Base-by-base conservation (phyloP, 2,797 vertebrate genomes). In the Cryptoprocta ferox region DNA sequence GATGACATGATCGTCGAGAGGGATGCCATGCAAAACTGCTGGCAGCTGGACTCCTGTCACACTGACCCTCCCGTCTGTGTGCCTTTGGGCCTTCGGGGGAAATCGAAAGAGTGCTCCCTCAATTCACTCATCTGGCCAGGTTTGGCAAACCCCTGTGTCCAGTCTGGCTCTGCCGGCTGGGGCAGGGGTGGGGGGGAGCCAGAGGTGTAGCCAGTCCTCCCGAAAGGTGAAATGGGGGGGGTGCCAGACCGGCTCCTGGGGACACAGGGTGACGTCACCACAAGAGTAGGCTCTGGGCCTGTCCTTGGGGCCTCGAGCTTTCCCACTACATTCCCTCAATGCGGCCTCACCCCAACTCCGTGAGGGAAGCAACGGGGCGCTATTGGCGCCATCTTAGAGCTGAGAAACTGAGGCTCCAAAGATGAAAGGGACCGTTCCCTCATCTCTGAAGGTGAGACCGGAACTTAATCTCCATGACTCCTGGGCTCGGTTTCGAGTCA, bases 61-160 rank as follows among this genome's bases (percentile, higher is more conserved):
- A 1, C 37, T 18, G 13, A 32, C 61, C 48, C 18, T 6, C 45
- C 35, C 32, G 50, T 53, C 70, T 65, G 12, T 26, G 15, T 30
- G 18, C 71, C 66, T 93, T 65, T 63, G 66, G 66, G 59, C n/a
- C 19, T 61, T 83, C 45, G 95, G 88, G 42, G 56, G 39, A 91
- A 79, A 42, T 53, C 5, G 18, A 82, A 91, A 91, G 28, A 37
- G 42, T 63, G 63, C 18, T 61, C 8, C 1, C 35, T 63, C 42
- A 70, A 30, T 56, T 63, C 70, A 24, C 88, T 39, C 75, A 53
- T 68, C 39, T 0, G 1, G 48, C 37, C 37, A 32, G 53, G 56
- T 68, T 63, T 12, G 26, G 92, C 39, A 6, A 35, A 37, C 84
- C 71, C 45, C 80, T 79, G 50, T 93, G 70, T 92, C 76, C 82